Evolutionary conservation across 1,140 invertebrate species (phyloP).

Genomic region (Aethina tumida): DNA sequence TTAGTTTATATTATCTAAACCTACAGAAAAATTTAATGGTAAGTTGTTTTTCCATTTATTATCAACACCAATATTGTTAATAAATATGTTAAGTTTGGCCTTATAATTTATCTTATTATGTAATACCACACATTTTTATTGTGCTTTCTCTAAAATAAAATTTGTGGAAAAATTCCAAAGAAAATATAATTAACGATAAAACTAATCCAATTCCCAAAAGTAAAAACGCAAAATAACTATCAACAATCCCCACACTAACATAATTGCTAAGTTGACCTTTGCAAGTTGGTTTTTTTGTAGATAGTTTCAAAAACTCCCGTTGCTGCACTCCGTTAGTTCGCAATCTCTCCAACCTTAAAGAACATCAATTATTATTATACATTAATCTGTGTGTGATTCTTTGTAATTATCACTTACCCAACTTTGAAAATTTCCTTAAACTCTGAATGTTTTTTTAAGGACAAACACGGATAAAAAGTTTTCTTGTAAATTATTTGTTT

Average conservation of each 20-base stretch:
- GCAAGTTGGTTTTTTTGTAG: conserved; percentile 46
- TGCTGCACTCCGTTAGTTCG: conserved; percentile 46
- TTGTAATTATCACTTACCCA: conserved; percentile 36
- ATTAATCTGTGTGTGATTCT: too few relatives aligned
- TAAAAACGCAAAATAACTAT: conserved; percentile 24
- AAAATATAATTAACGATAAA: too few relatives aligned
- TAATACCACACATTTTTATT: too few relatives aligned
- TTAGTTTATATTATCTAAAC: too few relatives aligned
- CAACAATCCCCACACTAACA: conserved; percentile 22
- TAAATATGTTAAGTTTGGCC: too few relatives aligned
- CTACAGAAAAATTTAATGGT: too few relatives aligned
- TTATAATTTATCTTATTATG: too few relatives aligned
- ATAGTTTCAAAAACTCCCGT: conserved; percentile 41
- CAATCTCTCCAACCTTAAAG: conserved; percentile 42
- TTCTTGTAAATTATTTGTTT: conserved; percentile 47
- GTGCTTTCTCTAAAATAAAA: too few relatives aligned
- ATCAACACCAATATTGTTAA: too few relatives aligned
- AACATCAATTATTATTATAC: too few relatives aligned
- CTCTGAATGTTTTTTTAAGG: conserved; percentile 43
- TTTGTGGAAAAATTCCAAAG: too few relatives aligned
- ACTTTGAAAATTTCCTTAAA: conserved; percentile 50
- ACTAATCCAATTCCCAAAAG: conserved; percentile 22
- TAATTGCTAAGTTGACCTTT: conserved; percentile 17
- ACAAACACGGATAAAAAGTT: conserved; percentile 43
- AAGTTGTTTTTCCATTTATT: too few relatives aligned